Conservation (phyloP, 2,113 vertebrate genomes). For the Gymnorhina tibicen region DNA sequence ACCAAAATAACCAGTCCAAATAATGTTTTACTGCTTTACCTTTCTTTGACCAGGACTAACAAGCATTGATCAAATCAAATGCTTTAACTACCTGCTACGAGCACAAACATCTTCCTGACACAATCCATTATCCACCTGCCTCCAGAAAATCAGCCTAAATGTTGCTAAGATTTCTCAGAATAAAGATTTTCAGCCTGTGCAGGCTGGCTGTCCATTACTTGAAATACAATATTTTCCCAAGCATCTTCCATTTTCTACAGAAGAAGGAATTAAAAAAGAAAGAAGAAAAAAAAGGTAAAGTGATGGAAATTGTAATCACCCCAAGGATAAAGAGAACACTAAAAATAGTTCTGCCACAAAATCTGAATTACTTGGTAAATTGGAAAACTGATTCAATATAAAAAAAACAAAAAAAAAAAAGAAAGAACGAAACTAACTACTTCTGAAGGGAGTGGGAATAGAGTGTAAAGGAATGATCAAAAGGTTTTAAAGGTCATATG, state of each 20-base stretch:
- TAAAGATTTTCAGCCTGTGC: neutral
- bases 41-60: neutral
- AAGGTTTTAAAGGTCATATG: neutral
- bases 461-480: neutral
- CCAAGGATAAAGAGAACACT: neutral
- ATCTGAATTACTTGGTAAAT: neutral
- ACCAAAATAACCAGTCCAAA: neutral
- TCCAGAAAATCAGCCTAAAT: neutral
- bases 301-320: neutral
- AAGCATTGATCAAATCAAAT: neutral
- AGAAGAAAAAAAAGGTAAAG: neutral
- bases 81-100: neutral
- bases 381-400: neutral
- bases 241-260: neutral
- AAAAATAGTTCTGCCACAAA: neutral
- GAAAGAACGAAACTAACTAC: neutral
- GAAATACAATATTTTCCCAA: neutral
- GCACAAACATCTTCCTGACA: neutral
- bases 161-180: neutral
- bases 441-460: neutral
- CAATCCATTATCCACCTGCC: neutral
- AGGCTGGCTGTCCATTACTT: neutral
- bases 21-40: neutral
- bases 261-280: neutral
- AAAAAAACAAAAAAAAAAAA: neutral